Conservation (phyloP, 1,140 invertebrate genomes). For the Brachionus plicatilis region DNA sequence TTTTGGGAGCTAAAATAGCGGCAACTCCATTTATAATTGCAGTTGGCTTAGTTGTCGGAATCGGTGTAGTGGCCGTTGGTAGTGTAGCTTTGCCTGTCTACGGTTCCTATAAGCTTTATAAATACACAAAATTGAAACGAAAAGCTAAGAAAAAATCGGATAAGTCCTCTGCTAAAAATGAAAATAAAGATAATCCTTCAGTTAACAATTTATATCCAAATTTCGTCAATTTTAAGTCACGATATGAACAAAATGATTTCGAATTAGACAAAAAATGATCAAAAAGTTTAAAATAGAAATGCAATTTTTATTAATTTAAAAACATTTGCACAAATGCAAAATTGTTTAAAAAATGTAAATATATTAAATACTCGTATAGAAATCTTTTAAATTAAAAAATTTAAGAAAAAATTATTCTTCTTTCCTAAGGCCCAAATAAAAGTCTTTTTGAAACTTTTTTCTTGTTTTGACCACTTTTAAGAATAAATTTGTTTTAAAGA, state of each 20-base stretch:
- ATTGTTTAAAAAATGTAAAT: not conserved
- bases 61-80: not conserved
- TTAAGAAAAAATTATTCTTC: not conserved
- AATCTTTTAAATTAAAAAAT: not conserved
- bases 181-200: not conserved
- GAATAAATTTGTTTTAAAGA: not conserved
- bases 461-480: not conserved
- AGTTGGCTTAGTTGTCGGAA: constrained; percentile 44
- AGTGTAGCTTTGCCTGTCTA: not conserved
- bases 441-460: not conserved
- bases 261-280: not conserved
- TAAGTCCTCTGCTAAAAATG: not conserved
- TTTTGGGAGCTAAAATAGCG: constrained; percentile 54
- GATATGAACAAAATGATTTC: no score
- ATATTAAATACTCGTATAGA: not conserved
- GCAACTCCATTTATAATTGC: constrained; percentile 47
- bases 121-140: not conserved
- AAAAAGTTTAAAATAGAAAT: not conserved
- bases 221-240: not conserved
- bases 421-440: not conserved
- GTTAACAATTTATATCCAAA: not conserved
- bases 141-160: not conserved
- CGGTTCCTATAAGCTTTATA: not conserved
- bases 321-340: constrained; percentile 3
- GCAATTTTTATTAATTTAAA: not conserved